These are phyloP conservation scores for Rhabdophis nuchalis DNA, from an alignment of 2,797 vertebrate genomes.

Conservation along the genomic window DNA sequence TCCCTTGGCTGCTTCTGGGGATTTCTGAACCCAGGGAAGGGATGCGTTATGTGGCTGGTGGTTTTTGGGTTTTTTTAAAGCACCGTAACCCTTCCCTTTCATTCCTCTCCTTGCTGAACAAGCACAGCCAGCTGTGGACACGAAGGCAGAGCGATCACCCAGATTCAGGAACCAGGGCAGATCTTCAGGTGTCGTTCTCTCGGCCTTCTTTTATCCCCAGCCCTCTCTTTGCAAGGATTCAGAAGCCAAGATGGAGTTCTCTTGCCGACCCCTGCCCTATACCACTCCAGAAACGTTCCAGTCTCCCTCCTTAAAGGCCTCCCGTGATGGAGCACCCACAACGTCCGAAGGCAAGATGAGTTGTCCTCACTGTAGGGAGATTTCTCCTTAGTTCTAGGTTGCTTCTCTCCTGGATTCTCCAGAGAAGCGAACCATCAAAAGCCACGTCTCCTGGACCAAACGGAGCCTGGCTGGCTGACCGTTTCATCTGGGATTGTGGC, in stretches of 20 bases:
- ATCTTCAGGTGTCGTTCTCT: not conserved
- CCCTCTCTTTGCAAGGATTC: not conserved
- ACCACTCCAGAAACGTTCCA: too few species aligned
- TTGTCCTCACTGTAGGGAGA: not conserved
- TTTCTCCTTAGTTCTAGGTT: not conserved
- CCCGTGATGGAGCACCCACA: not conserved
- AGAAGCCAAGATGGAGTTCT: not conserved
- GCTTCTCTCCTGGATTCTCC: not conserved
- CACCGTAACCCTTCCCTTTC: not conserved
- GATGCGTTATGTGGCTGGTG: constrained; percentile 17
- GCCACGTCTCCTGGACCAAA: not conserved
- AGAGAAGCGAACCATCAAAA: not conserved
- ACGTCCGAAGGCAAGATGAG: not conserved
- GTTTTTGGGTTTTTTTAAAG: constrained; percentile 19
- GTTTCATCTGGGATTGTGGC: not conserved
- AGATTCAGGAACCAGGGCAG: not conserved
- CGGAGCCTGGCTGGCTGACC: not conserved
- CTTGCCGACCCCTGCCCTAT: too few species aligned
- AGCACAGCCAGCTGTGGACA: not conserved
- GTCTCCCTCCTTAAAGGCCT: not conserved
- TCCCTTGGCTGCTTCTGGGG: not conserved
- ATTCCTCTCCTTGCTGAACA: constrained; percentile 24
- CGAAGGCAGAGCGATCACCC: not conserved
- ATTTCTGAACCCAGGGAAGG: constrained; percentile 7
- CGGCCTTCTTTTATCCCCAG: constrained; percentile 6